These are phyloP conservation scores for Pluvianellus socialis DNA, from an alignment of 2,113 vertebrate species.

Conservation along the genomic window DNA sequence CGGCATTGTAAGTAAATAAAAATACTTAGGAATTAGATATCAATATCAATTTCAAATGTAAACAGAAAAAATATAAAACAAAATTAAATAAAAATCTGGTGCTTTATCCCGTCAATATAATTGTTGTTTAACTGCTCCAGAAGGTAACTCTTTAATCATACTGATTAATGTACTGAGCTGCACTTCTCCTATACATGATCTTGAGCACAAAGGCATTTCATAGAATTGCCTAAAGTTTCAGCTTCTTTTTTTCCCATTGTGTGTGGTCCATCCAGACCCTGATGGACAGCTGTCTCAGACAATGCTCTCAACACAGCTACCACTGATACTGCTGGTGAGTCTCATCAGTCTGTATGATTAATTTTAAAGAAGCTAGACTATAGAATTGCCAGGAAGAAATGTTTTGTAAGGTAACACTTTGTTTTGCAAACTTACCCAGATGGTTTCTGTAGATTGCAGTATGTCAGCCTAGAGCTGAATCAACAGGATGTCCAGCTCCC, in stretches of 20 bases:
- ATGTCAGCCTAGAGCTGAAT: background rate
- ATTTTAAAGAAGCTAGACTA: background rate
- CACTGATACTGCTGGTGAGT: background rate
- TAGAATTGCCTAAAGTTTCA: background rate
- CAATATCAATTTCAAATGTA: background rate
- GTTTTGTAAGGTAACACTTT: constrained; percentile 21
- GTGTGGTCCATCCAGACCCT: background rate
- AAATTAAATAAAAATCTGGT: background rate
- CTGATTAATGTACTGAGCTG: background rate
- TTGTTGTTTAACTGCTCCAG: background rate
- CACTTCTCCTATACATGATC: background rate
- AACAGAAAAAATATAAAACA: background rate
- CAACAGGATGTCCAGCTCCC: background rate
- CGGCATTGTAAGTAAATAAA: background rate
- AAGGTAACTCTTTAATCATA: background rate
- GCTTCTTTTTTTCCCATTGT: background rate
- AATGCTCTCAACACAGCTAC: background rate
- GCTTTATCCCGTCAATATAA: background rate
- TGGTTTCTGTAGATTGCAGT: constrained; percentile 1
- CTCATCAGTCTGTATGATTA: background rate
- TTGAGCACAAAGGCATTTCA: background rate
- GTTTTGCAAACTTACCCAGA: constrained; percentile 10
- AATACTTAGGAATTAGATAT: background rate
- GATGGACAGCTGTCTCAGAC: background rate
- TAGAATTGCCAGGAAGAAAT: background rate